Evolutionary conservation across 1,140 invertebrate genomes (phyloP).

Genomic region (Solen grandis): DNA sequence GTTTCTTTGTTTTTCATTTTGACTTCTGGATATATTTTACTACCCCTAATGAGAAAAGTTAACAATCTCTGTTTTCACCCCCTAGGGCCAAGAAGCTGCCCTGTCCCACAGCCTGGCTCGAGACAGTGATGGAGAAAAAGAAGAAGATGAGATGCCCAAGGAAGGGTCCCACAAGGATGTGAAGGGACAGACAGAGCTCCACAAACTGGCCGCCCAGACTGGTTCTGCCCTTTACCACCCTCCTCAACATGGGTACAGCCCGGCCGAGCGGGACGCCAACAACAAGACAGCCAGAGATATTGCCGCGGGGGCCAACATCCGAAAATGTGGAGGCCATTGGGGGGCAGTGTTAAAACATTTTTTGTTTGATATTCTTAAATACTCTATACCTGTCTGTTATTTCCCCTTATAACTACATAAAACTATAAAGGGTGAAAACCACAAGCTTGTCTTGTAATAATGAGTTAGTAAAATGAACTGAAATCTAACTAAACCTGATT

Average conservation of each 20-base stretch:
- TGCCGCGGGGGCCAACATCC: slow-evolving; percentile 88
- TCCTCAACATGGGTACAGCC: slow-evolving; percentile 90
- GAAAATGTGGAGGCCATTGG: slow-evolving; percentile 93
- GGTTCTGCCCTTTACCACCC: slow-evolving; percentile 68
- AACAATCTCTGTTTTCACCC: too few relatives aligned
- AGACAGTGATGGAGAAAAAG: slow-evolving; percentile 68
- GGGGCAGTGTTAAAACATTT: slow-evolving; percentile 73
- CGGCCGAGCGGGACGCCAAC: slow-evolving; percentile 87
- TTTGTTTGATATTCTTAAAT: too few relatives aligned
- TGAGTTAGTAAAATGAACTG: too few relatives aligned
- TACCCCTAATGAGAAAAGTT: too few relatives aligned
- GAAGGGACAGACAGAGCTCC: slow-evolving; percentile 70
- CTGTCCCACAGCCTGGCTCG: slow-evolving; percentile 66
- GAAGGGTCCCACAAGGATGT: slow-evolving; percentile 64
- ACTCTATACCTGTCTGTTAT: too few relatives aligned
- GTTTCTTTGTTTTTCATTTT: too few relatives aligned
- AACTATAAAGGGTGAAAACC: too few relatives aligned
- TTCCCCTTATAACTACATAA: too few relatives aligned
- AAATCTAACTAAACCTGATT: too few relatives aligned
- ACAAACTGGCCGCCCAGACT: slow-evolving; percentile 66
- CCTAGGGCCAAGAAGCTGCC: slow-evolving; percentile 65
- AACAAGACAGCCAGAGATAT: slow-evolving; percentile 94
- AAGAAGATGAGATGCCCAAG: slow-evolving; percentile 61
- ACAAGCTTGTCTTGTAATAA: too few relatives aligned
- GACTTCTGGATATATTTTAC: too few relatives aligned